Base-by-base conservation (phyloP, 2,888 invertebrate genomes). In the Caradrina clavipalpis region DNA sequence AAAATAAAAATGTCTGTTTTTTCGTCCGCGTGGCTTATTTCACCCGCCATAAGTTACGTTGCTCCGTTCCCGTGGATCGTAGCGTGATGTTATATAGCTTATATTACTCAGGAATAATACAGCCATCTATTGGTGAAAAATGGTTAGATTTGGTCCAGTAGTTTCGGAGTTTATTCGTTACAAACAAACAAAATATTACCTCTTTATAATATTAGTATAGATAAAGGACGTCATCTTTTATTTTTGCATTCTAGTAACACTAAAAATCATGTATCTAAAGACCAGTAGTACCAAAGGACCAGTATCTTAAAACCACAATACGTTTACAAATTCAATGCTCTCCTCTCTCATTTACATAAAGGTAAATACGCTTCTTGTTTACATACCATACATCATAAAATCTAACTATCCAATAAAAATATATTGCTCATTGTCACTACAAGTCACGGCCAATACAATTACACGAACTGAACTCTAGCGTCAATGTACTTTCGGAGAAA, bases 381-480 rank as follows among this genome's bases (percentile, higher is more conserved):
- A 45, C 54, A 19, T 19, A 50, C 19, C 0, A 47, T 1, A 19
- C 7, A 21, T 8, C 31, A 65, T 73, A 35, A 66, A 66, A 71
- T 55, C 50, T 42, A 39, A 13, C 15, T 22, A 17, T 2, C 15
- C 17, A 67, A 54, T 60, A 10, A 54, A 66, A 59, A 31, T 26
- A 22, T 39, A 58, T 49, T 1, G 19, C 11, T 56, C 51, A 26
- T 26, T 53, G 35, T 64, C 22, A 61, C n/a, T 21, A 39, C 57
- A 31, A 54, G 49, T 74, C 82, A 80, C 17, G 80, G 76, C n/a
- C 80, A 15, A 62, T 81, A 55, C 53, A 81, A 79, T 79, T 50
- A 61, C 39, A 11, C 45, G 13, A 49, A 50, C 6, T 57, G 59
- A 55, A 51, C 21, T 42, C n/a, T 13, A 59, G 26, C 51, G 69